Percentiles rank a stretch among this genome's conserved stretches.
These are phyloP conservation scores for Hipparchia semele DNA, from an alignment of 2,888 invertebrate genomes.

Conservation along the genomic window DNA sequence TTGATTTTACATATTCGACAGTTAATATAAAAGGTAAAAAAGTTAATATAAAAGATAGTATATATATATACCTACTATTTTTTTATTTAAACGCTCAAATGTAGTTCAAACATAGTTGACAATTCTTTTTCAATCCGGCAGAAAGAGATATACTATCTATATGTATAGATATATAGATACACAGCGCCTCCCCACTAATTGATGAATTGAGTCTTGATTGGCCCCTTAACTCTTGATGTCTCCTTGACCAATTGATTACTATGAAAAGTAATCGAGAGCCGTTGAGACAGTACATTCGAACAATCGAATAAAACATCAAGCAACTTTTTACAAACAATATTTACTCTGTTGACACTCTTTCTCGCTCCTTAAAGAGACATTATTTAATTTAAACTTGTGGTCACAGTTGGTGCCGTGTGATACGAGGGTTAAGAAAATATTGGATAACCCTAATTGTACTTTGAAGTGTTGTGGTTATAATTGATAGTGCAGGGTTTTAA, in stretches of 20 bases:
- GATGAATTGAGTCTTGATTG: neutral
- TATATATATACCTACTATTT: too few relatives aligned
- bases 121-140: too few relatives aligned
- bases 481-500: conserved; percentile 3
- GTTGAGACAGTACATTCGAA: neutral
- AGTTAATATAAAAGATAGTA: too few relatives aligned
- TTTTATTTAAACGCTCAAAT: too few relatives aligned
- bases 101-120: too few relatives aligned
- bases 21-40: too few relatives aligned
- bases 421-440: conserved; percentile 15
- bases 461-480: conserved; percentile 10
- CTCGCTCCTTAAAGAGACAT: neutral
- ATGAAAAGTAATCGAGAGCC: conserved; percentile 16
- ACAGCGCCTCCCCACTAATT: too few relatives aligned
- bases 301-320: conserved; percentile 21
- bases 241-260: neutral
- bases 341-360: neutral
- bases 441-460: conserved; percentile 1
- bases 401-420: neutral
- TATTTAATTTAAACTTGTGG: conserved; percentile 13
- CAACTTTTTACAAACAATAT: neutral
- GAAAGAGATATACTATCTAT: too few relatives aligned
- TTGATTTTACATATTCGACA: too few relatives aligned
- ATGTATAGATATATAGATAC: too few relatives aligned
- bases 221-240: conserved; percentile 7